Evolutionary conservation across 2,113 vertebrate genomes (phyloP).

Genomic region (Garra rufa): DNA sequence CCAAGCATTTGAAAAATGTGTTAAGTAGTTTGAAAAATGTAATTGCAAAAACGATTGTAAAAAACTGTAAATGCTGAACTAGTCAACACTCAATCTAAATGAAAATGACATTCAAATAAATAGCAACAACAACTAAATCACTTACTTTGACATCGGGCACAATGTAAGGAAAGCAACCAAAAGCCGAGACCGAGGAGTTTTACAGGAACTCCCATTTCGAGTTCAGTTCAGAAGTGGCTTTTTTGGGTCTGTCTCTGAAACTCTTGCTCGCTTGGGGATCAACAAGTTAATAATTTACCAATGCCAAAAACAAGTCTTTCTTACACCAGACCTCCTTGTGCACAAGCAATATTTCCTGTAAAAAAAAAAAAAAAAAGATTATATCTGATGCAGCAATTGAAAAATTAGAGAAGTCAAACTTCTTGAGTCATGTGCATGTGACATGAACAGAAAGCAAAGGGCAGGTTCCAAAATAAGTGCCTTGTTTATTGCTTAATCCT

Average conservation of each 20-base stretch:
- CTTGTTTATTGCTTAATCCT: not conserved
- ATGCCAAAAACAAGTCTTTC: not conserved
- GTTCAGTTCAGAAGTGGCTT: not conserved
- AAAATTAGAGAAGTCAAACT: not conserved
- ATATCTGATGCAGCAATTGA: no score
- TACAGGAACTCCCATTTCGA: slow-evolving; percentile 36
- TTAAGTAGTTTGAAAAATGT: no score
- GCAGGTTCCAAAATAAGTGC: not conserved
- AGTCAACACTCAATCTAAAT: no score
- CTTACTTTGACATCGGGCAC: not conserved
- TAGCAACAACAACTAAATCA: not conserved
- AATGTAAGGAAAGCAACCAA: not conserved
- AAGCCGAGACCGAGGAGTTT: not conserved
- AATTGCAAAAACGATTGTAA: no score
- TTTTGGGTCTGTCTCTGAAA: not conserved
- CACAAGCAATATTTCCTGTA: not conserved
- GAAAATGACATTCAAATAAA: not conserved
- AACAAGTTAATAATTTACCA: slow-evolving; percentile 50
- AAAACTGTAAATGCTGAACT: no score
- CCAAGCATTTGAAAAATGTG: no score
- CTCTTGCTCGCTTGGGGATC: not conserved
- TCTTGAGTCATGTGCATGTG: no score
- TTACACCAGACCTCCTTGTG: not conserved
- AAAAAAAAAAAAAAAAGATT: not conserved
- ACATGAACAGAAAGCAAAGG: not conserved